Percentiles rank a stretch among this genome's conserved stretches.
Evolutionary conservation across 2,113 vertebrate species (phyloP).

Genomic region (Myotis brandtii): DNA sequence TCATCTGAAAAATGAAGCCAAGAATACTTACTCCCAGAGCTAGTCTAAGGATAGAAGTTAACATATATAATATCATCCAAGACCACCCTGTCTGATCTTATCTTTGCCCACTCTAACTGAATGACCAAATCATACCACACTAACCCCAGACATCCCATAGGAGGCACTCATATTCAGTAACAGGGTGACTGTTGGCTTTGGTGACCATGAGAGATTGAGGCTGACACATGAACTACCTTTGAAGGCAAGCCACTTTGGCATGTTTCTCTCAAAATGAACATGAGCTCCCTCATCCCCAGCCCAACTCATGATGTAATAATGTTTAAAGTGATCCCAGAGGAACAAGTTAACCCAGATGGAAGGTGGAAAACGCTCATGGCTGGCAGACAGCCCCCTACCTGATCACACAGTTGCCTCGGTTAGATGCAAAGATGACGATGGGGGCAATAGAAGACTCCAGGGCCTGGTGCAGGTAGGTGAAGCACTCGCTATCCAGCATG

Average conservation of each 20-base stretch:
- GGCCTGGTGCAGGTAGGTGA: constrained; percentile 97
- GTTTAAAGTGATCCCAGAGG: neutral
- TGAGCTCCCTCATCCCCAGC: neutral
- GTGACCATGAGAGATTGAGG: neutral
- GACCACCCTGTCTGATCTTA: neutral
- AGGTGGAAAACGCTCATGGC: neutral
- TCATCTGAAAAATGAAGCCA: neutral
- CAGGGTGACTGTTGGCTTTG: neutral
- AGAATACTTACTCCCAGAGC: neutral
- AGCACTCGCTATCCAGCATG: constrained; percentile 99
- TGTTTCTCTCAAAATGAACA: neutral
- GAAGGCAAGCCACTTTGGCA: neutral
- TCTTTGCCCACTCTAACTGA: neutral
- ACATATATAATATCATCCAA: neutral
- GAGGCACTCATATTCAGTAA: neutral
- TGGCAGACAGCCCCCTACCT: constrained; percentile 85
- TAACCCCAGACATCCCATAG: fast-evolving
- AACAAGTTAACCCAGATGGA: too few species aligned
- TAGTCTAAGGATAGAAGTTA: neutral
- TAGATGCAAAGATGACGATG: constrained; percentile 98
- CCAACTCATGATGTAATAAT: fast-evolving
- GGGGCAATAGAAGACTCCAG: constrained; percentile 97
- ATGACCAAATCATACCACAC: neutral
- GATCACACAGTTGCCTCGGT: constrained; percentile 96
- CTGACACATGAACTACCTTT: neutral